Evolutionary conservation across 2,888 invertebrate species (phyloP).

Genomic region (Diaprepes abbreviatus): DNA sequence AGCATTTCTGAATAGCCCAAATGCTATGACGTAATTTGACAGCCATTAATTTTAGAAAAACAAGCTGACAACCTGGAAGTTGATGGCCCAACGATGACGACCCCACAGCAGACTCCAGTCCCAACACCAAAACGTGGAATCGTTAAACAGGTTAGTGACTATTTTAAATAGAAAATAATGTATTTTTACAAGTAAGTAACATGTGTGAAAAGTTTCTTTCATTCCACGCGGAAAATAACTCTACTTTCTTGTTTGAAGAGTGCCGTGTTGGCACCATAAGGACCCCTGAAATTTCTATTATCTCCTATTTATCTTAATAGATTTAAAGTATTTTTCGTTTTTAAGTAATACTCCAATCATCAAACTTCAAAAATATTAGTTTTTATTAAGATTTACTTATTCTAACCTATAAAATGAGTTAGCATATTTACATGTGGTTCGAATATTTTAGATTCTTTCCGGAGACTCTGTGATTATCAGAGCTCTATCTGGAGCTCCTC

Average conservation of each 20-base stretch:
- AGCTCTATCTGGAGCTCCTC: slow-evolving; percentile 89
- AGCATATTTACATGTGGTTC: slow-evolving; percentile 54
- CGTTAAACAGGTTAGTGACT: slow-evolving; percentile 72
- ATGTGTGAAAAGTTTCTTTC: slow-evolving; percentile 24
- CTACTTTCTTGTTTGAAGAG: slow-evolving; percentile 10
- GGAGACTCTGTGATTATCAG: slow-evolving; percentile 96
- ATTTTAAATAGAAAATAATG: neutral
- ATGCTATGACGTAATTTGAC: slow-evolving; percentile 28
- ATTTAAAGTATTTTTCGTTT: neutral
- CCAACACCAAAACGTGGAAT: slow-evolving; percentile 70
- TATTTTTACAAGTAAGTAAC: neutral
- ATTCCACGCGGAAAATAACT: slow-evolving; percentile 1
- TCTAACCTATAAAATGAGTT: slow-evolving; percentile 54
- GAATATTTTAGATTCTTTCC: slow-evolving; percentile 84
- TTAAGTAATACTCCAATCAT: neutral
- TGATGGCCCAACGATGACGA: slow-evolving; percentile 70
- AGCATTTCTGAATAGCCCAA: neutral
- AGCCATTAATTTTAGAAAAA: slow-evolving; percentile 21
- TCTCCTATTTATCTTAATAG: neutral
- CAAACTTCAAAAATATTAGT: neutral
- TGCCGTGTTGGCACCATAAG: slow-evolving; percentile 50
- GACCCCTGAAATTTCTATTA: slow-evolving; percentile 25
- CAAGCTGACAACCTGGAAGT: slow-evolving; percentile 50
- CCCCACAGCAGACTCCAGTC: slow-evolving; percentile 60
- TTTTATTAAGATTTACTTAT: neutral